phyloP scores from a whole-genome alignment of 2,888 invertebrate genomes.

The Scrobipalpa atriplicella region DNA sequence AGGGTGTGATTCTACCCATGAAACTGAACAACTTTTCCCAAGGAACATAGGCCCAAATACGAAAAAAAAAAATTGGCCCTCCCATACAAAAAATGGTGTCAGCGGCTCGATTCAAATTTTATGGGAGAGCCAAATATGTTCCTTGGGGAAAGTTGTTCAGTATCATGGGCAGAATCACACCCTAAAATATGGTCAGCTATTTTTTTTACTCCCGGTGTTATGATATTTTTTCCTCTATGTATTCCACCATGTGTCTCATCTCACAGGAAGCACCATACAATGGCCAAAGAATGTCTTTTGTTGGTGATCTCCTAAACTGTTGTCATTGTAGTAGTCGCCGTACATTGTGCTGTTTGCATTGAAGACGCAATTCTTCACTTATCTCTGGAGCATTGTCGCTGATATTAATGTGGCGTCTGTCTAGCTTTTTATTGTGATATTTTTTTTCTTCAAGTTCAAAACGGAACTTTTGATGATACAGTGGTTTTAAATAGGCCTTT shows the following conservation, averaged over 20 bases:
- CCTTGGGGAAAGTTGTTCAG: too few species aligned
- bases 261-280: conserved; percentile 41
- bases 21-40: too few species aligned
- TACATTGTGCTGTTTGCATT: conserved; percentile 27
- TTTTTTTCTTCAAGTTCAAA: background rate
- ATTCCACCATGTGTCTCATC: conserved; percentile 38
- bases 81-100: too few species aligned
- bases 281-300: conserved; percentile 36
- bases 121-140: too few species aligned
- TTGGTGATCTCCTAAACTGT: conserved; percentile 27
- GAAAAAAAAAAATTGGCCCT: too few species aligned
- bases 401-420: conserved; percentile 14
- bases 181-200: too few species aligned
- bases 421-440: background rate
- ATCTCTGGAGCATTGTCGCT: conserved; percentile 23
- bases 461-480: background rate
- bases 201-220: too few species aligned
- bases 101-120: too few species aligned
- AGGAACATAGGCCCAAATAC: too few species aligned
- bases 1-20: too few species aligned
- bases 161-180: too few species aligned
- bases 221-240: conserved; percentile 23
- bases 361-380: conserved; percentile 23
- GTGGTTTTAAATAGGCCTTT: background rate
- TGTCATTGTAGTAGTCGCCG: conserved; percentile 11